These are phyloP conservation scores for Cryptotis parvus DNA, from an alignment of 2,113 vertebrate genomes.

Conservation along the genomic window DNA sequence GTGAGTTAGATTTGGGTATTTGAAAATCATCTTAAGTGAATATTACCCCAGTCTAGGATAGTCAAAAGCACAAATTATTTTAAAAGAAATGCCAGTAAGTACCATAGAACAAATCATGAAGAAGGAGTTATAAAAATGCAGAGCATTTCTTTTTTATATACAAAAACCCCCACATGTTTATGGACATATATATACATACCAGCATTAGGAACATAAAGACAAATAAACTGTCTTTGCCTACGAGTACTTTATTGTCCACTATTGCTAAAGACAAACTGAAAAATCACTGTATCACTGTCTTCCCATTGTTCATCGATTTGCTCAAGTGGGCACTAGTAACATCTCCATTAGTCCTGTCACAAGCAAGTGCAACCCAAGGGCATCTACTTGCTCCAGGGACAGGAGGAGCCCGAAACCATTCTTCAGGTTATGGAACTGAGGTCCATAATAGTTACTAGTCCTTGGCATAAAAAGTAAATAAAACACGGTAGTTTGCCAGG, in stretches of 20 bases:
- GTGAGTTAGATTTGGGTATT: conserved; percentile 22
- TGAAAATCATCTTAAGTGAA: conserved; percentile 5
- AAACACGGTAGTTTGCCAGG: too few species aligned
- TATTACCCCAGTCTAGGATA: conserved; percentile 31
- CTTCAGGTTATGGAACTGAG: too few species aligned
- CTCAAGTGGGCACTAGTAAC: too few species aligned
- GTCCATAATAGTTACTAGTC: too few species aligned
- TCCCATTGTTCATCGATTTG: too few species aligned
- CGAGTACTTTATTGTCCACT: background rate
- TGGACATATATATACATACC: background rate
- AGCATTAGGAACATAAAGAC: background rate
- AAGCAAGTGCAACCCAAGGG: too few species aligned
- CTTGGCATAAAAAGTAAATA: too few species aligned
- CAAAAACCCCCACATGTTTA: background rate
- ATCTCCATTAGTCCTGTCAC: too few species aligned
- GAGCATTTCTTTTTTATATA: background rate
- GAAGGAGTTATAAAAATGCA: background rate
- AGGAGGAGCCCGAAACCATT: too few species aligned
- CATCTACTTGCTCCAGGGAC: too few species aligned
- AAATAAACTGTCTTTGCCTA: conserved; percentile 16
- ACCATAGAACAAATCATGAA: background rate
- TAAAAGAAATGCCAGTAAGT: conserved; percentile 12
- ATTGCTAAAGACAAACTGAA: conserved; percentile 5
- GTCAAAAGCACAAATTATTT: conserved; percentile 28
- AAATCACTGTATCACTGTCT: too few species aligned